A percentile compares a stretch with the other conserved stretches of the same genome.
Conservation (phyloP, 1,140 invertebrate genomes). For the Ephestia elutella region DNA sequence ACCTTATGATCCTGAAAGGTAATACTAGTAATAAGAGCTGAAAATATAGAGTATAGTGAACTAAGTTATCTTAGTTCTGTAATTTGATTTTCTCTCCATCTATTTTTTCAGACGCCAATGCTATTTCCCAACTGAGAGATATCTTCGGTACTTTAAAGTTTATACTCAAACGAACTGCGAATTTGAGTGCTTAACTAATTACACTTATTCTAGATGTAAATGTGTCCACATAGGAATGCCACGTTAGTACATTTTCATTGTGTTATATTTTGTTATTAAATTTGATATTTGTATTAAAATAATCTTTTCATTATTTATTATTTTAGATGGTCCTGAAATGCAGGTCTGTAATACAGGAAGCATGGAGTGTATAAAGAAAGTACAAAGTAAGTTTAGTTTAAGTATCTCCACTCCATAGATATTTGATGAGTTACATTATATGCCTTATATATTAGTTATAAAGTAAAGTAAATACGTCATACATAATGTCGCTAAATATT, state of each 20-base stretch:
- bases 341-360: constrained; percentile 49
- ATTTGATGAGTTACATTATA: too few species aligned
- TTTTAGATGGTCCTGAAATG: constrained; percentile 50
- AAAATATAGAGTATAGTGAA: too few species aligned
- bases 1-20: constrained; percentile 72
- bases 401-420: too few species aligned
- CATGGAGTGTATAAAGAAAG: constrained; percentile 46
- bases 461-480: too few species aligned
- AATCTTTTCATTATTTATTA: constrained; percentile 13
- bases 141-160: constrained; percentile 78
- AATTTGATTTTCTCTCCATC: neutral
- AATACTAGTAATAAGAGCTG: neutral
- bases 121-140: constrained; percentile 78
- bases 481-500: too few species aligned
- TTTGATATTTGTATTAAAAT: neutral
- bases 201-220: constrained; percentile 78
- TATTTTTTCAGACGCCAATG: constrained; percentile 73
- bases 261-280: neutral
- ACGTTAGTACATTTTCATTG: constrained; percentile 63
- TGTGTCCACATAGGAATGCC: constrained; percentile 82
- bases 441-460: too few species aligned
- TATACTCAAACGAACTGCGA: constrained; percentile 86
- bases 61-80: too few species aligned
- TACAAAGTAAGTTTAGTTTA: constrained; percentile 47
- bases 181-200: constrained; percentile 85